Conservation (phyloP, 2,113 vertebrate species). For the Genyomyrus donnyi region DNA sequence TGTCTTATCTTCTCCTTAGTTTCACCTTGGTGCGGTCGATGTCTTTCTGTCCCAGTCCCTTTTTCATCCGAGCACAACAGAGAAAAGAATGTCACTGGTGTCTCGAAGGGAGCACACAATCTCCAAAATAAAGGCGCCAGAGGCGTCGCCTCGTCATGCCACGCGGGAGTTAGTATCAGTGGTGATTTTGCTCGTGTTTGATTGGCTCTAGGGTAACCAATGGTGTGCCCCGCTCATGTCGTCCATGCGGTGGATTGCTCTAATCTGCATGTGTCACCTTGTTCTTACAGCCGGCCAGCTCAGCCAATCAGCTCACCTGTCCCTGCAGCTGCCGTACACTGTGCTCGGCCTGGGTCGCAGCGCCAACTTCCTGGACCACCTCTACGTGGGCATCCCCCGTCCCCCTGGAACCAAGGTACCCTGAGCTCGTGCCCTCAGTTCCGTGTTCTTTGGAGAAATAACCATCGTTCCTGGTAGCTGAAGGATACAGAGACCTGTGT, state of each 20-base stretch:
- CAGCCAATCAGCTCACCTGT: slow-evolving; percentile 88
- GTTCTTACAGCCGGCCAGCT: slow-evolving; percentile 77
- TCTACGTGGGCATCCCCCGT: slow-evolving; percentile 87
- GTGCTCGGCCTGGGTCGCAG: slow-evolving; percentile 90
- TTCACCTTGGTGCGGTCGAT: not conserved
- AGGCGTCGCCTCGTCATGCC: not conserved
- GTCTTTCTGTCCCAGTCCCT: not conserved
- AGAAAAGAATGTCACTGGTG: not conserved
- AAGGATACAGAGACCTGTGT: not conserved
- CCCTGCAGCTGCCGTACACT: slow-evolving; percentile 90
- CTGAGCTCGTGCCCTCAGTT: not conserved
- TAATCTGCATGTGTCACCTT: slow-evolving; percentile 10
- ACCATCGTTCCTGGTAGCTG: not conserved
- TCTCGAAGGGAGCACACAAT: not conserved
- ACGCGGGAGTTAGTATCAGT: not conserved
- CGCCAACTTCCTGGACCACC: slow-evolving; percentile 92
- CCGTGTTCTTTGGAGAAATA: not conserved
- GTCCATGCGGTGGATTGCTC: not conserved
- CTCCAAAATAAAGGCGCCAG: not conserved
- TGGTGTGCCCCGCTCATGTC: not conserved
- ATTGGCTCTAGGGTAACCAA: not conserved
- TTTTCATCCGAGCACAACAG: not conserved
- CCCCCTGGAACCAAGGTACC: slow-evolving; percentile 73
- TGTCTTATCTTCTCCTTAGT: not conserved
- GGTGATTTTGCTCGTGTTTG: not conserved